phyloP scores from a whole-genome alignment of 2,797 vertebrate species.

The Poliocrania exsul region DNA sequence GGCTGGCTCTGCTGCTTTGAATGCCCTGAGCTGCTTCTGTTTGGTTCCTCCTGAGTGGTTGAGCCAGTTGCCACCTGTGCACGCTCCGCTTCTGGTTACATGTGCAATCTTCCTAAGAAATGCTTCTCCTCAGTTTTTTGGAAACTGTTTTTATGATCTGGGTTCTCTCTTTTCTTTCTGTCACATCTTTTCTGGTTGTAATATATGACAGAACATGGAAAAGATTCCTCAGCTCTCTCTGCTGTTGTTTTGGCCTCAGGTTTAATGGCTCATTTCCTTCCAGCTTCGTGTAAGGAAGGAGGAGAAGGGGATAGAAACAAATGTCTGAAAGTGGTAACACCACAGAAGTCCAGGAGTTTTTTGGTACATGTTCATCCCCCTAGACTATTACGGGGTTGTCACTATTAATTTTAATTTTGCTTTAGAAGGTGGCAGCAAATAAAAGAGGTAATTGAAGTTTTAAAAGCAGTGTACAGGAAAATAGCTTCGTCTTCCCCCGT shows the following conservation, averaged over 20 bases:
- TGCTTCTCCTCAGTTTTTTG: not conserved
- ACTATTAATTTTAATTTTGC: not conserved
- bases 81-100: not conserved
- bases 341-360: not conserved
- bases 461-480: not conserved
- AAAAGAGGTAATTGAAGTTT: not conserved
- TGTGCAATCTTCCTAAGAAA: not conserved
- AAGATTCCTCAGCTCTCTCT: fast-evolving
- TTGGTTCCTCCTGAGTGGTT: not conserved
- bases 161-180: not conserved
- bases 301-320: not conserved
- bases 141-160: not conserved
- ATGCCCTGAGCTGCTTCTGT: not conserved
- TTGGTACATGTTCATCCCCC: fast-evolving
- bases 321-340: not conserved
- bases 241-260: not conserved
- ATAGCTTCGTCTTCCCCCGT: fast-evolving
- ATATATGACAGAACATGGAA: not conserved
- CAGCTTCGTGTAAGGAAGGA: not conserved
- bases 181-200: not conserved
- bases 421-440: not conserved
- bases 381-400: not conserved
- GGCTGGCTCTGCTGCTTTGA: not conserved
- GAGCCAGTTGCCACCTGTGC: not conserved
- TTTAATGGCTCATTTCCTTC: not conserved